Conservation (phyloP, 2,113 vertebrate genomes). For the Dromaius novaehollandiae region DNA sequence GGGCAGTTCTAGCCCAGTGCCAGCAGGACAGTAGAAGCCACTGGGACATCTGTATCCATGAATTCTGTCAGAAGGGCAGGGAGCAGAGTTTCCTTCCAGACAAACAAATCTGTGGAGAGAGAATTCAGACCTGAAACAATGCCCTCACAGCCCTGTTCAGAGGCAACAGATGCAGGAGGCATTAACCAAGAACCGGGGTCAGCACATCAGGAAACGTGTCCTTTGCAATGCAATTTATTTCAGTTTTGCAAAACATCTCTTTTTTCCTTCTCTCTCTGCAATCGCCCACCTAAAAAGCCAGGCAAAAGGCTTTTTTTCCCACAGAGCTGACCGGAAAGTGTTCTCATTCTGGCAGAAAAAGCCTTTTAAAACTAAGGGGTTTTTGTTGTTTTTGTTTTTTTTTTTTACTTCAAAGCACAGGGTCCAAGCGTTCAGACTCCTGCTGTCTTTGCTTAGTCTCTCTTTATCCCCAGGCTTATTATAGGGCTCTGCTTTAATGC, state of each 20-base stretch:
- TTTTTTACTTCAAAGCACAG: neutral
- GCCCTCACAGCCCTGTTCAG: too few species aligned
- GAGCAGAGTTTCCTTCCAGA: slow-evolving; percentile 78
- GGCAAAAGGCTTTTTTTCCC: neutral
- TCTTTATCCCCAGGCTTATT: neutral
- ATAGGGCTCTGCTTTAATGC: neutral
- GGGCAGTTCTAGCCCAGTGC: slow-evolving; percentile 79
- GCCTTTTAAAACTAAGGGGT: neutral
- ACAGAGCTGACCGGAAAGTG: neutral
- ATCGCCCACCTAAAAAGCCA: neutral
- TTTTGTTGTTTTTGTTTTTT: neutral
- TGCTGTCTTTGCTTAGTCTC: neutral
- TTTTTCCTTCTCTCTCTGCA: neutral
- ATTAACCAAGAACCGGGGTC: neutral
- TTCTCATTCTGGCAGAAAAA: neutral
- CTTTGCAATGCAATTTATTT: neutral
- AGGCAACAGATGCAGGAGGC: neutral
- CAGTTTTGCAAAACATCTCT: neutral
- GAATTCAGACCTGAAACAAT: neutral
- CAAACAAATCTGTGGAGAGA: slow-evolving; percentile 84
- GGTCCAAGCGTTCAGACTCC: neutral
- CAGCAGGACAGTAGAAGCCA: slow-evolving; percentile 85
- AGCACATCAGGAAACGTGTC: neutral
- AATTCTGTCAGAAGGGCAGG: slow-evolving; percentile 78
- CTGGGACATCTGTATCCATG: slow-evolving; percentile 85